Conservation (phyloP, 92 coral and sea anemone species). For the Palythoa grandis region DNA sequence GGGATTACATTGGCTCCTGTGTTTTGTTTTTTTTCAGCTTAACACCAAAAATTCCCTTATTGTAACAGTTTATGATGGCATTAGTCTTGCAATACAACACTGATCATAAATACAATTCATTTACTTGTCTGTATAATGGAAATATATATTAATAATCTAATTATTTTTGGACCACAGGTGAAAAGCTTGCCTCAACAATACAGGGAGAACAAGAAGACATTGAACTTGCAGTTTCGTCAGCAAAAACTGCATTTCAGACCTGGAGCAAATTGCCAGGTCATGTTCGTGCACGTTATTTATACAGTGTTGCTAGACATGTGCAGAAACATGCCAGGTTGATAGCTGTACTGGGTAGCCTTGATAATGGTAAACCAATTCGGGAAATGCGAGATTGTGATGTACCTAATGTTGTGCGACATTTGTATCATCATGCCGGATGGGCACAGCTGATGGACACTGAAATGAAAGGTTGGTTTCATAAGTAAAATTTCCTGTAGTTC, state of each 20-base stretch:
- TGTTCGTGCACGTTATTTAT: constrained; percentile 90
- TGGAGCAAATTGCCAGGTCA: constrained; percentile 95
- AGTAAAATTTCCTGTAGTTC: not conserved
- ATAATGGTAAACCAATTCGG: constrained; percentile 94
- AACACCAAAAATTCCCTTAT: no score
- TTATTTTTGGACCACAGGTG: constrained; percentile 59
- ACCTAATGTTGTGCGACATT: constrained; percentile 91
- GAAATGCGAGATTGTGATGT: constrained; percentile 95
- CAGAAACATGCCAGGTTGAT: constrained; percentile 96
- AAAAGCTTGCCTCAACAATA: constrained; percentile 85
- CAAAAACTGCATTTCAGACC: constrained; percentile 83
- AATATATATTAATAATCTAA: not conserved
- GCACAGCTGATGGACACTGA: constrained; percentile 97
- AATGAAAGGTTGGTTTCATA: constrained; percentile 73
- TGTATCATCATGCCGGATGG: constrained; percentile 99
- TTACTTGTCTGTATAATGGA: not conserved
- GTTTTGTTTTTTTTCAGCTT: no score
- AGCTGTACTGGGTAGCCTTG: constrained; percentile 96
- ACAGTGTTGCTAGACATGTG: constrained; percentile 97
- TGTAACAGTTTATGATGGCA: no score
- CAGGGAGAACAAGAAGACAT: constrained; percentile 93
- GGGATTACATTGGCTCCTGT: no score
- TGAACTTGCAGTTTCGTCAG: constrained; percentile 87
- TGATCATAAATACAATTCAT: no score
- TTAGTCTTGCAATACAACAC: no score